phyloP scores from a whole-genome alignment of 2,113 vertebrate genomes.

The Pithys albifrons region DNA sequence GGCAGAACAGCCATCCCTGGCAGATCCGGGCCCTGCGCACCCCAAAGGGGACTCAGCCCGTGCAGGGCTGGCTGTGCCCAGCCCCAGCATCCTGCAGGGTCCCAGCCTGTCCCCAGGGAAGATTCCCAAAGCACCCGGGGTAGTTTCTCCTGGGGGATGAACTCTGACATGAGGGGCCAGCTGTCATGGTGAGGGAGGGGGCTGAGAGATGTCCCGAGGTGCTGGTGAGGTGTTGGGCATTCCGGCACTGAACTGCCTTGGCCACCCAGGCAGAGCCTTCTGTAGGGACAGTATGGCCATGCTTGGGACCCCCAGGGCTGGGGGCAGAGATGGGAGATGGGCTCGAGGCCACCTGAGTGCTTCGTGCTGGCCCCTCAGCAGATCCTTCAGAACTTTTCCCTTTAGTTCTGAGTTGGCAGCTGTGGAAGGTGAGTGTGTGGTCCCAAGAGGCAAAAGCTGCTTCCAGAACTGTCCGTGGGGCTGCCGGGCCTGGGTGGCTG shows the following conservation, averaged over 20 bases:
- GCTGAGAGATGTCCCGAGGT: not conserved
- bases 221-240: not conserved
- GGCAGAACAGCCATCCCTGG: rapidly evolving
- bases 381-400: rapidly evolving
- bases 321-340: not conserved
- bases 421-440: rapidly evolving
- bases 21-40: rapidly evolving
- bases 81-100: not conserved
- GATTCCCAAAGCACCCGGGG: rapidly evolving
- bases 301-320: rapidly evolving
- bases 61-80: rapidly evolving
- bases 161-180: rapidly evolving
- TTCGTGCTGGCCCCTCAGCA: rapidly evolving
- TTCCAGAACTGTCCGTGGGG: not conserved
- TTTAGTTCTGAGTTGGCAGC: rapidly evolving
- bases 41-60: not conserved
- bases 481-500: rapidly evolving
- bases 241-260: not conserved
- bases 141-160: not conserved
- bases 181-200: rapidly evolving
- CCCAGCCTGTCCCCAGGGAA: not conserved
- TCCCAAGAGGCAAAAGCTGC: not conserved
- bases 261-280: not conserved
- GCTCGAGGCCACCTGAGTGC: rapidly evolving
- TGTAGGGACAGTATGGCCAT: rapidly evolving